Base-by-base conservation (phyloP, 1,140 invertebrate species). In the Trachymyrmex septentrionalis region DNA sequence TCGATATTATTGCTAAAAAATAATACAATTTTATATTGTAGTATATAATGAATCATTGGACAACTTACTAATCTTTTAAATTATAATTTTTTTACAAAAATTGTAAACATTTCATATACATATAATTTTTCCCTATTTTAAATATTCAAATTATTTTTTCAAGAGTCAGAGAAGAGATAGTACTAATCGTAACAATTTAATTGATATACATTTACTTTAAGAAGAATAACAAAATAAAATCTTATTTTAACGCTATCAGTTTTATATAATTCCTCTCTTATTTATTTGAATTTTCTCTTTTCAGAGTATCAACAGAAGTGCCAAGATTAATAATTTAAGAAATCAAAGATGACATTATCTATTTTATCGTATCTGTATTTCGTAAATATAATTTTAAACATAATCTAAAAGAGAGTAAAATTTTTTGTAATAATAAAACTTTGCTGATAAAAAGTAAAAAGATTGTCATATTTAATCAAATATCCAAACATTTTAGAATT, bases 111-210 rank as follows among this genome's bases (percentile, higher is more conserved):
- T n/a, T 6, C 1, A 21, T 6, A 5, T 67, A 10, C 1, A 14
- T 4, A 30, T n/a, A 10, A 38, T n/a, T 3, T 12, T 30, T 66
- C 21, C 0, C 10, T 34, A 16, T 3, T 21, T 38, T 21, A 38
- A 38, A 38, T 38, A n/a, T n/a, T n/a, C 34, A 34, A 48, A 67
- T 69, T 24, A 69, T 69, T 24, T 75, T 75, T 10, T 75, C 30
- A 38, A 59, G 1, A 16, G 30, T 0, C n/a, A 27, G 16, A 73
- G 50, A 0, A 55, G 38, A n/a, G 10, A 19, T 9, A 38, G 24
- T 59, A 38, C 34, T 57, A 16, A 57, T 73, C 5, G 19, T 16
- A 55, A 57, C 10, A 12, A 14, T 16, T 10, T 1, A 10, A 53
- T 73, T 10, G 10, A 75, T 38, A 24, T 16, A 16, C 34, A 4